These are phyloP conservation scores for Hypsopygia costalis DNA, from an alignment of 2,888 invertebrate species.

Conservation along the genomic window DNA sequence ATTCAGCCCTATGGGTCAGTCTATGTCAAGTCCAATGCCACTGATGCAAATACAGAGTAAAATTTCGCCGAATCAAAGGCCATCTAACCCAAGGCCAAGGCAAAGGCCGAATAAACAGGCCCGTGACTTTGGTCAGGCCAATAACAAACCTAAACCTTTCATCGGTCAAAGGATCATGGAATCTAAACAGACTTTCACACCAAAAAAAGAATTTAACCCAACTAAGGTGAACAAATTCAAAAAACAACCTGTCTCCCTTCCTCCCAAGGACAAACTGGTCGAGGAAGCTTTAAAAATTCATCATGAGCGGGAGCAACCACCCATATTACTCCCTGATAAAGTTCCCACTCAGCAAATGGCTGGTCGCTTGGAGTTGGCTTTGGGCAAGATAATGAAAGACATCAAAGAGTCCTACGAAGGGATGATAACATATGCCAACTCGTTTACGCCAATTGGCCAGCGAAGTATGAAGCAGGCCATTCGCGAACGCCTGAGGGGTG, in stretches of 20 bases:
- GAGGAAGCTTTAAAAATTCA: conserved; percentile 4
- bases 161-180: conserved; percentile 22
- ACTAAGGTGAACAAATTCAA: conserved; percentile 38
- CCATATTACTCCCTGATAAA: conserved; percentile 31
- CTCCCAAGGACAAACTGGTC: not conserved
- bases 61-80: not conserved
- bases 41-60: not conserved
- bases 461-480: conserved; percentile 49
- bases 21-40: not conserved
- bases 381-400: conserved; percentile 53
- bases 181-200: conserved; percentile 13
- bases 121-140: not conserved
- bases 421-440: conserved; percentile 12
- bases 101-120: conserved; percentile 9
- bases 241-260: not conserved
- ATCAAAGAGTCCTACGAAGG: conserved; percentile 27
- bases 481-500: conserved; percentile 47
- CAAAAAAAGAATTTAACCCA: conserved; percentile 29
- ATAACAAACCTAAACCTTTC: conserved; percentile 16
- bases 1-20: not conserved
- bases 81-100: not conserved
- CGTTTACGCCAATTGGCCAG: conserved; percentile 21
- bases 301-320: not conserved
- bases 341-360: conserved; percentile 38
- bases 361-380: conserved; percentile 59